Evolutionary conservation across 2,797 vertebrate species (phyloP).

Genomic region (Heteromormyrus szaboi): DNA sequence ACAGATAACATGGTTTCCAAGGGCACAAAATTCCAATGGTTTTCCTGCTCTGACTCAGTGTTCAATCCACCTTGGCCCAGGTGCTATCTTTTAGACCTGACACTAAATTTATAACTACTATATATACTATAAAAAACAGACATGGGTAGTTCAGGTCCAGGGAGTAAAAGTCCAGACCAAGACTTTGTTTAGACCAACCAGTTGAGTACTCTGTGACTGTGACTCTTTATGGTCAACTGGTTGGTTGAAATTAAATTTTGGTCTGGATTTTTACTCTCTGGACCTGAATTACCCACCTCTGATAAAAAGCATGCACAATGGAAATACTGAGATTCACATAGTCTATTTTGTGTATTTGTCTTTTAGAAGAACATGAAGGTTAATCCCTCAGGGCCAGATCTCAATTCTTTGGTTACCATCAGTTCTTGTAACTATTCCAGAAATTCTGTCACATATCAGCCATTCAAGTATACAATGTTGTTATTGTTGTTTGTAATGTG

Average conservation of each 20-base stretch:
- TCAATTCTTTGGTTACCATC: background rate
- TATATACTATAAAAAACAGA: background rate
- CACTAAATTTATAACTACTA: background rate
- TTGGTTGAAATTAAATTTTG: background rate
- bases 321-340: background rate
- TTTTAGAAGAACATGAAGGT: background rate
- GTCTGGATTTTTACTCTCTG: background rate
- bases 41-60: background rate
- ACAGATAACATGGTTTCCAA: background rate
- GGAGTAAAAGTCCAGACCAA: background rate
- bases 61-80: background rate
- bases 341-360: background rate
- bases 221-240: background rate
- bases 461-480: background rate
- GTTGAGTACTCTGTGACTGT: background rate
- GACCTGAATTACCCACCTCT: background rate
- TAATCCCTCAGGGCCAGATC: background rate
- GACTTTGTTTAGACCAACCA: background rate
- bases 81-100: background rate
- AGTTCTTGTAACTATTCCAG: background rate
- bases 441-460: background rate
- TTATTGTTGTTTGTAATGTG: background rate
- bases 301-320: background rate
- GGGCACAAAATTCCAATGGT: background rate
- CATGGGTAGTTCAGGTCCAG: background rate